phyloP scores from a whole-genome alignment of 2,113 vertebrate genomes.

The Axis porcinus region DNA sequence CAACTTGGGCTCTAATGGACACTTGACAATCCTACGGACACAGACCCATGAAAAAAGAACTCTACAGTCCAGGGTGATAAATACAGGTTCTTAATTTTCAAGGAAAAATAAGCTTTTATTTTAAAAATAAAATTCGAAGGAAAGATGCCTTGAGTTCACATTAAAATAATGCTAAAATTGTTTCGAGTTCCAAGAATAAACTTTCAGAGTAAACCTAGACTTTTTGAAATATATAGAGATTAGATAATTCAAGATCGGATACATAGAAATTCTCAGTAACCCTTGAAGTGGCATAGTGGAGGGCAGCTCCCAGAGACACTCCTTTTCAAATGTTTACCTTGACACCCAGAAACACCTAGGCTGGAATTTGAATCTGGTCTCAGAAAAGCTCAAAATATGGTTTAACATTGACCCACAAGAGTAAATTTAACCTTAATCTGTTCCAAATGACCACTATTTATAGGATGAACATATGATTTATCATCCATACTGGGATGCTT shows the following conservation, averaged over 20 bases:
- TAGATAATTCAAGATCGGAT: background rate
- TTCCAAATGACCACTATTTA: background rate
- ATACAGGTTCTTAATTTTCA: background rate
- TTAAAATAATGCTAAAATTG: slow-evolving; percentile 15
- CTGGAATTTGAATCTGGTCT: background rate
- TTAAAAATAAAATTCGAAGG: slow-evolving; percentile 15
- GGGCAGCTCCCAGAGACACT: background rate
- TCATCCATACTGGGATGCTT: background rate
- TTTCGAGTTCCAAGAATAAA: background rate
- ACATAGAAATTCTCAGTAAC: slow-evolving; percentile 13
- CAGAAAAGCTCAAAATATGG: background rate
- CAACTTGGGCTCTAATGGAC: background rate
- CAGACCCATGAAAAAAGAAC: background rate
- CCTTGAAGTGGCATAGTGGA: background rate
- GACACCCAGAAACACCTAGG: background rate
- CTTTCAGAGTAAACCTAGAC: background rate
- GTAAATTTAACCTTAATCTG: background rate
- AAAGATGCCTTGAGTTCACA: background rate
- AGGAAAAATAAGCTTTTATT: background rate
- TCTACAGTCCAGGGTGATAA: background rate
- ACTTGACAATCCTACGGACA: background rate
- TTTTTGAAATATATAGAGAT: background rate
- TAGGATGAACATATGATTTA: background rate
- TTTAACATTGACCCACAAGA: background rate
- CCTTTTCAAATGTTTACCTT: background rate